Evolutionary conservation across 1,140 invertebrate genomes (phyloP), one percentile per base, ranked within the genome.

Genomic region (Drosophila mayri): DNA sequence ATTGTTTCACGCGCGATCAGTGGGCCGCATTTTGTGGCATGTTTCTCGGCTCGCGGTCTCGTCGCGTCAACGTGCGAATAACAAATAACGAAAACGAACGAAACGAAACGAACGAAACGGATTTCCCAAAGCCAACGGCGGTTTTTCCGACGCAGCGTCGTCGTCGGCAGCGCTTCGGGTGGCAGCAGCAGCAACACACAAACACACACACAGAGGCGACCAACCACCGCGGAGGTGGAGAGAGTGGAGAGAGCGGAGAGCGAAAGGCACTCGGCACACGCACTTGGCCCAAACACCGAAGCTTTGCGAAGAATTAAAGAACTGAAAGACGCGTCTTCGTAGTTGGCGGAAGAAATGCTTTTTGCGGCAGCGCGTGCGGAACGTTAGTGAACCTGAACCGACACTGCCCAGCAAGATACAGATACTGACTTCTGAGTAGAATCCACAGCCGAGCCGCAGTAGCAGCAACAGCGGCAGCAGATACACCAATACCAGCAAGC

Each of bases 61-160:
- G 84, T 78, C 82, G 70, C 88, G 84, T 91, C 88, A 88, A 90
- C 88, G 85, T 90, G 86, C 85, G 87, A 90, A 90, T 90, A 90
- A 90, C 85, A 91, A 91, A 91, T 91, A 91, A 91, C 88, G 85
- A 88, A 88, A 88, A 88, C 81, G 81, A 81, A 90, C 78, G 81
- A 86, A 90, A 79, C 85, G 35, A 88, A 90, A 90, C 81, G 81
- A 81, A 90, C 78, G 81, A 86, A 90, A 79, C 85, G 52, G 77
- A 90, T 91, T 86, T 90, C 79, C 86, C 52, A 54, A 25, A 54
- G 52, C 52, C 52, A 54, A 80, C 86, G 79, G 81, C 73, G 85
- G 83, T 90, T 90, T 88, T 90, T 67, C 83, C 81, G 80, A 80
- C 79, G 73, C 74, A 55, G 76, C 62, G 81, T 80, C 76, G 84